phyloP scores from a whole-genome alignment of 2,888 invertebrate genomes.

The Agrotis puta region DNA sequence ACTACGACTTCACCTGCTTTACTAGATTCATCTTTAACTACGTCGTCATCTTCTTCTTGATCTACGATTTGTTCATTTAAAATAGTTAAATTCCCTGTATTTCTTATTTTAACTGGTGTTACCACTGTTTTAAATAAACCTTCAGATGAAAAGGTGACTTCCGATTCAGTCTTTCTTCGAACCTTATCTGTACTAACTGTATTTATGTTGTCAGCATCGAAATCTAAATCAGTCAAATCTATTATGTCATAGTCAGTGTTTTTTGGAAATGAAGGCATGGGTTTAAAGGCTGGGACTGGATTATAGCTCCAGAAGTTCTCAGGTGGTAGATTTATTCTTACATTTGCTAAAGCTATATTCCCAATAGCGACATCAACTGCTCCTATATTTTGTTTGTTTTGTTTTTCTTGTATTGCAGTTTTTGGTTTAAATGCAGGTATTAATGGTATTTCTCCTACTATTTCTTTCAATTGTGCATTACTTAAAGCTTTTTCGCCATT shows the following conservation, averaged over 20 bases:
- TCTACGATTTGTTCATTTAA: neutral
- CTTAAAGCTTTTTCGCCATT: conserved; percentile 14
- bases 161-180: conserved; percentile 50
- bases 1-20: conserved; percentile 55
- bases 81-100: conserved; percentile 39
- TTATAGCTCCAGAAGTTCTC: neutral
- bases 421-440: conserved; percentile 24
- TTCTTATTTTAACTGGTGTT: conserved; percentile 12
- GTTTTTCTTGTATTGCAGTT: neutral
- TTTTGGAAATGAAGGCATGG: conserved; percentile 10
- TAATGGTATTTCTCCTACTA: conserved; percentile 5
- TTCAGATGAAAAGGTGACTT: conserved; percentile 16
- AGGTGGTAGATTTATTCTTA: conserved; percentile 12
- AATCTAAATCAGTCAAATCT: conserved; percentile 50
- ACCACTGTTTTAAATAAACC: conserved; percentile 3
- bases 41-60: conserved; percentile 17
- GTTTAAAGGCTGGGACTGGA: conserved; percentile 37
- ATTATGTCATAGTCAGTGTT: conserved; percentile 23
- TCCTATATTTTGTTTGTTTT: neutral
- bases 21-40: conserved; percentile 66
- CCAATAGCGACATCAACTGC: neutral
- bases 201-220: conserved; percentile 9
- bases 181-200: conserved; percentile 16
- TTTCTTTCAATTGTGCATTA: conserved; percentile 14
- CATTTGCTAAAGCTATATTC: conserved; percentile 13